These are phyloP conservation scores for Cheilosia impressa DNA, from an alignment of 2,888 invertebrate genomes.

Conservation along the genomic window DNA sequence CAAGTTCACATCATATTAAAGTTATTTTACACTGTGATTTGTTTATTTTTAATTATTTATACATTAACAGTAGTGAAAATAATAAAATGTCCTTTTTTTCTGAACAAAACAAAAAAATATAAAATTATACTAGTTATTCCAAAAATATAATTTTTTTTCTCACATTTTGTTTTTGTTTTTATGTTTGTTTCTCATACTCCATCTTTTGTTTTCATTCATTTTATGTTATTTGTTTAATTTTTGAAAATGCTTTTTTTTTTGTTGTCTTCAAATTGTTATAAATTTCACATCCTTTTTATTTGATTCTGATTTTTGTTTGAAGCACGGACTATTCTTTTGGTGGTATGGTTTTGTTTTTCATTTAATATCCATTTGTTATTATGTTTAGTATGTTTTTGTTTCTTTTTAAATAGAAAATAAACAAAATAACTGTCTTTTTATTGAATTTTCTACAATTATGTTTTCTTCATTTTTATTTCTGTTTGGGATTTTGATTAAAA, in stretches of 20 bases:
- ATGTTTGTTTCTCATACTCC: conserved; percentile 45
- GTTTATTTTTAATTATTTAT: conserved; percentile 61
- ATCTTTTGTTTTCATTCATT: conserved; percentile 26
- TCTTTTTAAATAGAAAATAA: conserved; percentile 21
- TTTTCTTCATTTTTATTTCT: neutral
- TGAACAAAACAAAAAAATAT: conserved; percentile 55
- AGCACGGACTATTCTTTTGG: conserved; percentile 55
- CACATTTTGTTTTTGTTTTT: conserved; percentile 29
- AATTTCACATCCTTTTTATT: conserved; percentile 41
- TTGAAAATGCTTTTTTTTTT: conserved; percentile 44
- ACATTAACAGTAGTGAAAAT: conserved; percentile 74
- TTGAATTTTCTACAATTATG: conserved; percentile 42
- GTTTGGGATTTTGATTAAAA: conserved; percentile 9
- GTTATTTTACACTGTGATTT: conserved; percentile 73
- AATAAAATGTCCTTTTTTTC: conserved; percentile 55
- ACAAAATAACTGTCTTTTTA: conserved; percentile 9
- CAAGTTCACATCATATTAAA: conserved; percentile 82
- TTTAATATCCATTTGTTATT: conserved; percentile 18
- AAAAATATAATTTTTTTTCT: conserved; percentile 67
- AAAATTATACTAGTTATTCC: conserved; percentile 69
- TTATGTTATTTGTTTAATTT: conserved; percentile 20
- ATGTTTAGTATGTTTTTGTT: conserved; percentile 14
- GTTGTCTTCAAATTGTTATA: conserved; percentile 63
- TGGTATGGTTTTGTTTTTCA: conserved; percentile 37
- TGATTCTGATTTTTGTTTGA: conserved; percentile 48